phyloP scores from a whole-genome alignment of 1,140 invertebrate genomes.

The Ditylenchus dipsaci region DNA sequence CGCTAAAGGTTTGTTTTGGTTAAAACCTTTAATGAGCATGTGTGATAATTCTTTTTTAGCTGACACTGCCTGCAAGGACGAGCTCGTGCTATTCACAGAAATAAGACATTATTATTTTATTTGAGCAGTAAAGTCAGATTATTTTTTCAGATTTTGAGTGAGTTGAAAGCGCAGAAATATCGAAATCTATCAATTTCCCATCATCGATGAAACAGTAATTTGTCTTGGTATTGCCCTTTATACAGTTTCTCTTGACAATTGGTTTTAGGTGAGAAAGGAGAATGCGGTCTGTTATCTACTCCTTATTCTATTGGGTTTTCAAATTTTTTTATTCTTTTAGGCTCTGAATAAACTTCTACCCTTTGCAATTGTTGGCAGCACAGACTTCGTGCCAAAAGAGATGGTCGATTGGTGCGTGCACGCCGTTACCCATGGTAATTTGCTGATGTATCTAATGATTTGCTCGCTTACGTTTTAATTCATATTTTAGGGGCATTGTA shows the following conservation, averaged over 20 bases:
- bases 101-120: slow-evolving; percentile 27
- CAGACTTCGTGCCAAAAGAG: slow-evolving; percentile 89
- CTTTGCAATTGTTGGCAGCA: slow-evolving; percentile 96
- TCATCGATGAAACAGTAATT: slow-evolving; percentile 83
- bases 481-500: slow-evolving; percentile 4
- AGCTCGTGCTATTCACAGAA: slow-evolving; percentile 89
- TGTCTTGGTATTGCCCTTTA: not conserved
- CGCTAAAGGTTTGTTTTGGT: slow-evolving; percentile 68
- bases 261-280: slow-evolving; percentile 69
- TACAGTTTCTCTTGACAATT: not conserved
- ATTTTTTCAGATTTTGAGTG: slow-evolving; percentile 60
- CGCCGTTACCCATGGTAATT: slow-evolving; percentile 83
- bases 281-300: slow-evolving; percentile 64
- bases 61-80: slow-evolving; percentile 95
- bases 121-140: no score
- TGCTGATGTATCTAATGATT: no score
- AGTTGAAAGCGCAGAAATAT: slow-evolving; percentile 62
- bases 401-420: slow-evolving; percentile 86
- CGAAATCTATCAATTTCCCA: slow-evolving; percentile 95
- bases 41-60: slow-evolving; percentile 61
- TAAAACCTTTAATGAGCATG: no score
- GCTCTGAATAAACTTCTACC: slow-evolving; percentile 88
- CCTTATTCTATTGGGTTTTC: no score
- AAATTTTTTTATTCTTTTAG: no score
- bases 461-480: no score